phyloP scores from a whole-genome alignment of 2,113 vertebrate genomes.

The Gobio gobio region DNA sequence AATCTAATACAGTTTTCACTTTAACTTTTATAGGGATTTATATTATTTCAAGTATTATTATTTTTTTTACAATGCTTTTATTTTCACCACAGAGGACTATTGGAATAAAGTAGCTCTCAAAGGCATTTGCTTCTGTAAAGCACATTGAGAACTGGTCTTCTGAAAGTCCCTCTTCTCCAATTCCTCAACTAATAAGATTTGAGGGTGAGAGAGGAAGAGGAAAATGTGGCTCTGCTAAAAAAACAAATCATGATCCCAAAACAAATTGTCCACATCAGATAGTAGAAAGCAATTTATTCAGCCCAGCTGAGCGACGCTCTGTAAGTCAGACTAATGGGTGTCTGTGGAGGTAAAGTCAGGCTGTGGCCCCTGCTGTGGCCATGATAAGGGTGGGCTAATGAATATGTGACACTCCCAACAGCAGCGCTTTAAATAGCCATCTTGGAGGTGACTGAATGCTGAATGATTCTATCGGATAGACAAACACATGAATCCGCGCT shows the following conservation, averaged over 20 bases:
- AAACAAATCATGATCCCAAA: neutral
- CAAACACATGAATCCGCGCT: neutral
- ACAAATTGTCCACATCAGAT: conserved; percentile 29
- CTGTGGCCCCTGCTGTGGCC: neutral
- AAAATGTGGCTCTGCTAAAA: conserved; percentile 1
- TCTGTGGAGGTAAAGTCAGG: conserved; percentile 20
- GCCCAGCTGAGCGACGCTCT: neutral
- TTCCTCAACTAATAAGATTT: neutral
- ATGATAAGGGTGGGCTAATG: conserved; percentile 34
- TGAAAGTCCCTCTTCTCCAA: neutral
- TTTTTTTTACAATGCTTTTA: neutral
- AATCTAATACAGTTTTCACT: neutral
- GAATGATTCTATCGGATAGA: conserved; percentile 20
- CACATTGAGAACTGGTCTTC: neutral
- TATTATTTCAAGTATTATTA: neutral
- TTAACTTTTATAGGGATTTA: neutral
- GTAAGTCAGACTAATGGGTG: conserved; percentile 10
- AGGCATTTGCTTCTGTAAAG: neutral
- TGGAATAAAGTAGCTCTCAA: neutral
- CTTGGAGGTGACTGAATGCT: conserved; percentile 12
- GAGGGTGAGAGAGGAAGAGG: neutral
- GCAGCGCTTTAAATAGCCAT: conserved; percentile 3
- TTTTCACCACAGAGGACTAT: neutral
- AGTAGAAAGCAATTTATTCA: conserved; percentile 35
- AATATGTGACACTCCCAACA: conserved; percentile 34